Base-by-base conservation (phyloP, 1,140 invertebrate species). In the Drosophila kohkoa region DNA sequence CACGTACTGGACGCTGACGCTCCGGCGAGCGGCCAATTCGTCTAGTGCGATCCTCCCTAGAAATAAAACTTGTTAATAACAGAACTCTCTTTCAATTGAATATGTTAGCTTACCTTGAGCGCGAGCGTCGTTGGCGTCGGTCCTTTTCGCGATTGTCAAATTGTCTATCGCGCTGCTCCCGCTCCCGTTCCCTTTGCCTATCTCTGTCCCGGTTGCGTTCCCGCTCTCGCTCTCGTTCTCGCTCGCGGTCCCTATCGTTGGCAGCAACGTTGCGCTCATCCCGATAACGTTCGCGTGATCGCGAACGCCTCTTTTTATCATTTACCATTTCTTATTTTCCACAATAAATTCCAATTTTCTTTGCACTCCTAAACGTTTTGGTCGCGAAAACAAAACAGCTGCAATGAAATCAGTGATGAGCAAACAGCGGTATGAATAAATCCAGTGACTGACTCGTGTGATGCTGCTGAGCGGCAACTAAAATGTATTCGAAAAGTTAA, bases 301-400 rank as follows among this genome's bases (percentile, higher is more conserved):
- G 91, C 3, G 94, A 94, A 10, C 93, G 90, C 11, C 94, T 88
- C 68, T 94, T 94, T 80, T 94, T 94, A 65, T 94, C 93, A 71
- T 92, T 93, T 5, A 85, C 94, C 94, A 94, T 94, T 64, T 57
- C 41, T 38, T n/a, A 69, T 16, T 62, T 41, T 10, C 25, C 30
- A 60, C 4, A 30, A 30, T 10, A 62, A 69, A 57, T 30, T 38
- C 6, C 1, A 63, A n/a, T 16, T 58, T 58, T 43, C 11, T 2
- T 10, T 38, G 6, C 35, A 32, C 43, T 32, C 7, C 11, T 20
- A 76, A 72, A 76, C 74, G 74, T 76, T 76, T 25, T 76, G 25
- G 1, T 13, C 7, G 4, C 11, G 35, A 51, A 75, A 65, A 66
- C 48, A 60, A 64, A 67, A 49, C 74, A 76, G 41, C 58, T 55